Evolutionary conservation across 2,113 vertebrate genomes (phyloP).

Genomic region (Epinephelus lanceolatus): DNA sequence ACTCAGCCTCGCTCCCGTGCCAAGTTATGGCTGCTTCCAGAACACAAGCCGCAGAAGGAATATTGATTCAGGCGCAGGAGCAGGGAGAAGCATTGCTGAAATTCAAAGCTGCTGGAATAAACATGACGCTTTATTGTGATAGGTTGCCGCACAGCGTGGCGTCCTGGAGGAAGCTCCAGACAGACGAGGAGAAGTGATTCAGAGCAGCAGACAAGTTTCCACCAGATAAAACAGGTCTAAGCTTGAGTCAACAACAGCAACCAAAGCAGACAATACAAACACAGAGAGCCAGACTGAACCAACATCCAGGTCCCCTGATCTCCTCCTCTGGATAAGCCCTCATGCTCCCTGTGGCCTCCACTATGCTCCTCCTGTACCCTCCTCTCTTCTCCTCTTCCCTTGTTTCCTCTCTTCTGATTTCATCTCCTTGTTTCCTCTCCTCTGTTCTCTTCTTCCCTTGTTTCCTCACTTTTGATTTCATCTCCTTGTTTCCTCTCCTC

Average conservation of each 20-base stretch:
- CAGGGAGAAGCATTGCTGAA: conserved; percentile 11
- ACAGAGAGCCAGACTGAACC: conserved; percentile 58
- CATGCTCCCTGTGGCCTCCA: not conserved
- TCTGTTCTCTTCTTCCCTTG: too few species aligned
- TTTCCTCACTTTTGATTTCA: too few species aligned
- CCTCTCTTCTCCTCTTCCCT: not conserved
- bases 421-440: too few species aligned
- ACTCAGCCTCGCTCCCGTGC: conserved; percentile 21
- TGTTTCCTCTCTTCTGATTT: not conserved
- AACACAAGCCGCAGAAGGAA: conserved; percentile 30
- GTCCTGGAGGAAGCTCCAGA: conserved; percentile 7
- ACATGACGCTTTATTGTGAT: not conserved
- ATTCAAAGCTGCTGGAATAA: conserved; percentile 32
- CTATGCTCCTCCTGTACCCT: not conserved
- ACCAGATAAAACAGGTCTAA: conserved; percentile 32
- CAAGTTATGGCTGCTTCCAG: conserved; percentile 42
- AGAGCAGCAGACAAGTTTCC: conserved; percentile 26
- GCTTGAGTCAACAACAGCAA: conserved; percentile 60
- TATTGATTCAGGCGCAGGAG: conserved; percentile 42
- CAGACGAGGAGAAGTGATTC: not conserved
- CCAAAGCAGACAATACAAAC: conserved; percentile 65
- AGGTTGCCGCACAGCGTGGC: not conserved
- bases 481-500: too few species aligned
- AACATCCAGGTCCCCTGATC: conserved; percentile 59
- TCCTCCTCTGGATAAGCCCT: conserved; percentile 53